Base-by-base conservation (phyloP, 2,797 vertebrate species). In the Oophaga sylvatica region DNA sequence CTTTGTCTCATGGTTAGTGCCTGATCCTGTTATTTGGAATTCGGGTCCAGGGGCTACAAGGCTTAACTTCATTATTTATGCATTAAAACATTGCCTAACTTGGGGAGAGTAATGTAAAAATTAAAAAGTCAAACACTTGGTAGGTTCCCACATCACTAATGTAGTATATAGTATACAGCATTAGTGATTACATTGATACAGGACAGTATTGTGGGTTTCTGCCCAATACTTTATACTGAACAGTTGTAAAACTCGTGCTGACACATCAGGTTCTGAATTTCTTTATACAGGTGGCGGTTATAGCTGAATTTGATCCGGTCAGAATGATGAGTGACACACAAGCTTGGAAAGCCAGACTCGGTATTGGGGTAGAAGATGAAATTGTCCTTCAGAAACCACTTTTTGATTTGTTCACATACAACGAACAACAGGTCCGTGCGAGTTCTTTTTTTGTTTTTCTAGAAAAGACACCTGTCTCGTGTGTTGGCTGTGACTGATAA, bases 341-440 rank as follows among this genome's bases (percentile, higher is more conserved):
- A 90, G 95, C 96, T 0, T 98, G 96, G 41, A 96, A 90, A 92
- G 95, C 94, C 53, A 96, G 92, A 15, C 91, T 92, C 87, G 90
- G 91, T 79, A 60, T 93, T 83, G 94, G 93, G 10, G 35, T 7
- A 48, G 89, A 88, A 5, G 90, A 95, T 0, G 96, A 96, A 90
- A 93, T 93, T 89, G 90, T 94, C 82, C 95, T 96, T 81, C 97
- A 96, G 59, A 97, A 93, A 92, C 97, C 97, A 2, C 96, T 99
- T 56, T 99, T 96, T 90, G 91, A 92, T 71, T 62, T 99, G 84
- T 94, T 96, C 90, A 99, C 98, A 0, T 99, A 96, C 94, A 99
- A 90, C 15, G 96, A 97, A 35, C 93, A 94, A 87, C 97, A 99
- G 97, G 98, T 97, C 91, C 0, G 53, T 79, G 9, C 2, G 7